These are phyloP conservation scores for Seira ritae DNA, from an alignment of 2,888 invertebrate species.

Conservation along the genomic window DNA sequence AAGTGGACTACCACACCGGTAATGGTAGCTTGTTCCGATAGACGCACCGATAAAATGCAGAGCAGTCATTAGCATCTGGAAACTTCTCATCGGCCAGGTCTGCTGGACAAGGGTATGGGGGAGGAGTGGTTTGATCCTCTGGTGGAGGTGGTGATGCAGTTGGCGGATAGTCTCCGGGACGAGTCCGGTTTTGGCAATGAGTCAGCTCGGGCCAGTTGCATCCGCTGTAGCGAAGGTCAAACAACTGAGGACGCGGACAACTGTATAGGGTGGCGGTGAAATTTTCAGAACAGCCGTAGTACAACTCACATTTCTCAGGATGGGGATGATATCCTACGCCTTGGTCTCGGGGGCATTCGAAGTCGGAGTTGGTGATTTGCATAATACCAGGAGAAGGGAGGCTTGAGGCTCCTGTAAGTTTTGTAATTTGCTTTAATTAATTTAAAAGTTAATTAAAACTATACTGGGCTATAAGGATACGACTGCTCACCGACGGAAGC, in stretches of 20 bases:
- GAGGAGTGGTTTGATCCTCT: neutral
- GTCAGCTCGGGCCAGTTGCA: slow-evolving; percentile 23
- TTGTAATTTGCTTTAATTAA: too few species aligned
- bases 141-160: neutral
- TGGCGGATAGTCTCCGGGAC: neutral
- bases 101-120: neutral
- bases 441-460: too few species aligned
- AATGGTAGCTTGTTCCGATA: neutral
- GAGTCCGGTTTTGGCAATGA: slow-evolving; percentile 4
- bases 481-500: too few species aligned
- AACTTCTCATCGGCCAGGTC: neutral
- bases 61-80: neutral
- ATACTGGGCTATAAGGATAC: too few species aligned
- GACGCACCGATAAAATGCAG: neutral
- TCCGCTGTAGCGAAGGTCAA: slow-evolving; percentile 1
- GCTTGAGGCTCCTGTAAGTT: too few species aligned
- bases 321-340: slow-evolving; percentile 5
- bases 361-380: too few species aligned
- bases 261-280: neutral
- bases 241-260: slow-evolving; percentile 15
- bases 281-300: neutral
- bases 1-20: slow-evolving; percentile 1
- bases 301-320: neutral
- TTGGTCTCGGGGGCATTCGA: too few species aligned
- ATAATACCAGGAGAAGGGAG: too few species aligned